These are phyloP conservation scores for Branchellion lobata DNA, from an alignment of 2,888 invertebrate genomes.

Conservation along the genomic window DNA sequence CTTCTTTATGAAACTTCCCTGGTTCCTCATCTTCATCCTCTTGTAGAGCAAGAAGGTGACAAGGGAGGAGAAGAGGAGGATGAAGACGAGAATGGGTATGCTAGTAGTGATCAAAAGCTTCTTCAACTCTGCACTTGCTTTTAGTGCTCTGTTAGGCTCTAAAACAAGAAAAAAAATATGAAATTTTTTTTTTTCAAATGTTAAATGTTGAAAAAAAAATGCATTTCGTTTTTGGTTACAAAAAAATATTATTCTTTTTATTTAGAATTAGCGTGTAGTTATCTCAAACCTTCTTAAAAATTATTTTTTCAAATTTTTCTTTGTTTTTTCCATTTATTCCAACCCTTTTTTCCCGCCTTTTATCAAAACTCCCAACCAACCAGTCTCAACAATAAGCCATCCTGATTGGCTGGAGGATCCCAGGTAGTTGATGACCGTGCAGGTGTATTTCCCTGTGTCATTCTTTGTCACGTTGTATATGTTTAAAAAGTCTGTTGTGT, in stretches of 20 bases:
- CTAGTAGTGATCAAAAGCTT: not conserved
- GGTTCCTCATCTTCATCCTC: not conserved
- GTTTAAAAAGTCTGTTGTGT: not conserved
- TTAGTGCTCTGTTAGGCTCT: too few relatives aligned
- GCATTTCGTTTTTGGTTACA: too few relatives aligned
- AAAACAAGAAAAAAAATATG: too few relatives aligned
- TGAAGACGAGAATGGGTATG: conserved; percentile 15
- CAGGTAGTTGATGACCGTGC: conserved; percentile 8
- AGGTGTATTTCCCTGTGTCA: conserved; percentile 45
- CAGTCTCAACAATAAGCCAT: conserved; percentile 31
- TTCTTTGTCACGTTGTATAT: conserved; percentile 22
- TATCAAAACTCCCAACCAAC: not conserved
- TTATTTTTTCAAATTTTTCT: not conserved
- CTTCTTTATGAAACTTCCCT: conserved; percentile 7
- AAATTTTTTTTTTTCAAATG: too few relatives aligned
- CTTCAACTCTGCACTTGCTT: not conserved
- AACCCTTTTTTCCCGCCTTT: too few relatives aligned
- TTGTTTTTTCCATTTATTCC: too few relatives aligned
- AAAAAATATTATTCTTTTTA: too few relatives aligned
- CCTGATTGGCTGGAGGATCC: conserved; percentile 14
- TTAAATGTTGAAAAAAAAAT: too few relatives aligned
- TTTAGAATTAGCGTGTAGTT: too few relatives aligned
- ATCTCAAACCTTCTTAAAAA: too few relatives aligned
- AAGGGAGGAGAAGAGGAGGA: conserved; percentile 2
- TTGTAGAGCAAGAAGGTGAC: not conserved